These are phyloP conservation scores for Lampris megalopsis DNA, from an alignment of 2,113 vertebrate genomes.

Conservation along the genomic window DNA sequence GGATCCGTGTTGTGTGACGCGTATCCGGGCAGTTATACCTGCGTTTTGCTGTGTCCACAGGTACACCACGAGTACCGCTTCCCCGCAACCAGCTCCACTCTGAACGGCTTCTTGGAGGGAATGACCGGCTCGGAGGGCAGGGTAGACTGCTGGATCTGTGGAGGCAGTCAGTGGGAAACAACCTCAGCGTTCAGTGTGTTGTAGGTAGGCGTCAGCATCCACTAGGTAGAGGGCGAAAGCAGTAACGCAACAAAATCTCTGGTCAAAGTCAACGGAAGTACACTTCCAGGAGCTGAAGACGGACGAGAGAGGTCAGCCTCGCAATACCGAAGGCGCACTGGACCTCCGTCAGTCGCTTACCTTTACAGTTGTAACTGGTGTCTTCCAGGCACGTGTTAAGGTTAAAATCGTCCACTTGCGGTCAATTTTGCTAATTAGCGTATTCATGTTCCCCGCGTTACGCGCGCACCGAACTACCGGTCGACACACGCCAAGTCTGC, in stretches of 20 bases:
- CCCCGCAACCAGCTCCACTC: constrained; percentile 82
- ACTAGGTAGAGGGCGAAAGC: too few species aligned
- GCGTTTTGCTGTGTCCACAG: constrained; percentile 88
- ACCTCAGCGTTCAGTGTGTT: background rate
- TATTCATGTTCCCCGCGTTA: constrained; percentile 40
- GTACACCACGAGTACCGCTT: constrained; percentile 87
- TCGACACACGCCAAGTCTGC: background rate
- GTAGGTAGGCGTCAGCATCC: too few species aligned
- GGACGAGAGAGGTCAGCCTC: too few species aligned
- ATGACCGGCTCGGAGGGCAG: constrained; percentile 64
- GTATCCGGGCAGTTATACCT: constrained; percentile 70
- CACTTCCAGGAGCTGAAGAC: too few species aligned
- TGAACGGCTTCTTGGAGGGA: constrained; percentile 84
- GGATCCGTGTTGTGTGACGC: too few species aligned
- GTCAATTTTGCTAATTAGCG: constrained; percentile 28
- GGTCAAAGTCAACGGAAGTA: too few species aligned
- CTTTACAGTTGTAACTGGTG: constrained; percentile 15
- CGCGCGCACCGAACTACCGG: background rate
- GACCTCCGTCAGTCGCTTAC: constrained; percentile 16
- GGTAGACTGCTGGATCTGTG: constrained; percentile 40
- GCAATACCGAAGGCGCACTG: background rate
- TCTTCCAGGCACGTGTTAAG: constrained; percentile 18
- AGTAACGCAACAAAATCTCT: too few species aligned
- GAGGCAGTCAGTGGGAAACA: background rate
- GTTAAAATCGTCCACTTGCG: constrained; percentile 39